phyloP scores from a whole-genome alignment of 1,140 invertebrate species.

The Drosophila guanche region DNA sequence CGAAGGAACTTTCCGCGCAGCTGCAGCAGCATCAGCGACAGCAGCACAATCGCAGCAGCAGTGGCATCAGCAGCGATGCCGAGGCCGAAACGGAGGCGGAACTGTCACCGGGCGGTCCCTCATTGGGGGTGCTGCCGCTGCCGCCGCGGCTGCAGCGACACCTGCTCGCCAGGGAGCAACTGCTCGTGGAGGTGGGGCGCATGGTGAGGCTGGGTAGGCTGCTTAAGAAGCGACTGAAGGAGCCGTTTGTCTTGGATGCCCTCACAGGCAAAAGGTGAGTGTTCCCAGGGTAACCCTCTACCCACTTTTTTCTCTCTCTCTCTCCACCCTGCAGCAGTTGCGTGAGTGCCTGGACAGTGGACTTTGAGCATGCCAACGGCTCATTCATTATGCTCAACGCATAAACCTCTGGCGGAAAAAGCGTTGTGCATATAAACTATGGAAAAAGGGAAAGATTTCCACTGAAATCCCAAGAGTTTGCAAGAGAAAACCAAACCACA shows the following conservation, averaged over 20 bases:
- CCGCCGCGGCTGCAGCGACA: slow-evolving; percentile 84
- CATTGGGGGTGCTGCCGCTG: slow-evolving; percentile 40
- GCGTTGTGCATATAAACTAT: slow-evolving; percentile 33
- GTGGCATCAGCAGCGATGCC: slow-evolving; percentile 77
- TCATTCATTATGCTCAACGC: slow-evolving; percentile 35
- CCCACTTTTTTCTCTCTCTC: slow-evolving; percentile 10
- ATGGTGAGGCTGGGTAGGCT: slow-evolving; percentile 89
- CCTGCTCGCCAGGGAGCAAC: slow-evolving; percentile 87
- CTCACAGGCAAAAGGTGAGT: slow-evolving; percentile 78
- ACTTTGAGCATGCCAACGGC: slow-evolving; percentile 10
- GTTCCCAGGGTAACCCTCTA: too few species aligned
- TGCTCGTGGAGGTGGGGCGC: slow-evolving; percentile 89
- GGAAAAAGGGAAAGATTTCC: slow-evolving; percentile 23
- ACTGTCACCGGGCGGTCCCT: slow-evolving; percentile 31
- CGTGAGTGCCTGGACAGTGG: slow-evolving; percentile 43
- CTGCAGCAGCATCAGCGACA: slow-evolving; percentile 61
- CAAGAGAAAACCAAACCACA: slow-evolving; percentile 19
- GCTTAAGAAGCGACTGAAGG: slow-evolving; percentile 87
- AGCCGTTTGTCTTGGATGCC: slow-evolving; percentile 85
- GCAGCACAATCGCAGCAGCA: slow-evolving; percentile 74
- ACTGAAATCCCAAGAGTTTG: slow-evolving; percentile 31
- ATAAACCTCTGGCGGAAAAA: slow-evolving; percentile 13
- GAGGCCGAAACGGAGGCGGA: slow-evolving; percentile 54
- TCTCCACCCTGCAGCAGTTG: slow-evolving; percentile 2
- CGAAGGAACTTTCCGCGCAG: slow-evolving; percentile 74